Conservation (phyloP, 92 coral and sea anemone genomes). For the Anthopleura xanthogrammica region DNA sequence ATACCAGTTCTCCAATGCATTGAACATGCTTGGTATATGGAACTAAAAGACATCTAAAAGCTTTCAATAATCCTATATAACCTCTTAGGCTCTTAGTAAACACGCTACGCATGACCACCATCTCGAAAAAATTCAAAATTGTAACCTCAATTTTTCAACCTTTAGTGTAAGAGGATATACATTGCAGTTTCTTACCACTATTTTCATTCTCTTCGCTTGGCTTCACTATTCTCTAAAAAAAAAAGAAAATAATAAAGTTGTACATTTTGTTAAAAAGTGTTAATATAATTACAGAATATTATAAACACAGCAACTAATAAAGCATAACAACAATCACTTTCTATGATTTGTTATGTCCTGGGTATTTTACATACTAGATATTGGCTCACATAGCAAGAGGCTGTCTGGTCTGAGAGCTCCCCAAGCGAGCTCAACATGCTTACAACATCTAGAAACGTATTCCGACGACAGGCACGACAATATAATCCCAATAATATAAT, state of each 20-base stretch:
- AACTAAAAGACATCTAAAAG: too few relatives aligned
- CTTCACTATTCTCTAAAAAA: not conserved
- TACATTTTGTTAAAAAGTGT: not conserved
- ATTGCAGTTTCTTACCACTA: not conserved
- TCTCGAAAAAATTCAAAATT: not conserved
- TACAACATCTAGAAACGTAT: not conserved
- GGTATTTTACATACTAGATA: not conserved
- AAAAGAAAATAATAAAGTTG: not conserved
- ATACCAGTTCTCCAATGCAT: not conserved
- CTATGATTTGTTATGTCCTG: not conserved
- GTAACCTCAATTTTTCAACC: not conserved
- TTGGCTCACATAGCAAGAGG: not conserved
- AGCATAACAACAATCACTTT: not conserved
- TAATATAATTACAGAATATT: not conserved
- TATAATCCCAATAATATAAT: not conserved
- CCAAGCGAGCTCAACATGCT: not conserved
- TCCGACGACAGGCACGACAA: not conserved
- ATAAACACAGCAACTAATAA: too few relatives aligned
- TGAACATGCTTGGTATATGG: not conserved
- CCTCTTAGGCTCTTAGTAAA: not conserved
- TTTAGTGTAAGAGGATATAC: not conserved
- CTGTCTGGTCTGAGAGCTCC: not conserved
- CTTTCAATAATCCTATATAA: not conserved
- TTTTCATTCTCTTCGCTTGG: constrained; percentile 1
- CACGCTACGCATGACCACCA: not conserved